Percentiles rank a stretch among this genome's conserved stretches.
phyloP scores from a whole-genome alignment of 1,140 invertebrate species.

The Scylla paramamosain region DNA sequence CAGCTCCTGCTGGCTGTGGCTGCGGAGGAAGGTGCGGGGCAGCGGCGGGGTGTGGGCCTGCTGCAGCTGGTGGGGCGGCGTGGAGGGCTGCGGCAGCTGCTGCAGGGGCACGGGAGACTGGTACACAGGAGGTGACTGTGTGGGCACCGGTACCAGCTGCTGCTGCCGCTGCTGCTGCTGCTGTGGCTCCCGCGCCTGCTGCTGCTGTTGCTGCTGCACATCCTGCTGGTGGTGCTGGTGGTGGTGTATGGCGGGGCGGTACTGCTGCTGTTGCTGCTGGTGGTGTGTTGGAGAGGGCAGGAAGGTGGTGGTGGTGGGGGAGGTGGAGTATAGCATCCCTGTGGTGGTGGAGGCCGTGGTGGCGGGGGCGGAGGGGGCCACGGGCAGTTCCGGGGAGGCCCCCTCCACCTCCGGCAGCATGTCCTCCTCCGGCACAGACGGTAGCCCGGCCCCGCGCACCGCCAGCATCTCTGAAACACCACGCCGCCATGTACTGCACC shows the following conservation, averaged over 20 bases:
- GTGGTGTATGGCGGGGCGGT: slow-evolving; percentile 30
- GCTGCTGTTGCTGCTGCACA: slow-evolving; percentile 7
- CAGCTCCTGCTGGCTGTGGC: slow-evolving; percentile 69
- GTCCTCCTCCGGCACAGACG: slow-evolving; percentile 76
- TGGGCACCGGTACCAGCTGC: slow-evolving; percentile 49
- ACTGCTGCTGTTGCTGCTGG: background rate
- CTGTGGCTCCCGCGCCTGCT: slow-evolving; percentile 23
- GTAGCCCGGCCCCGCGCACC: slow-evolving; percentile 60
- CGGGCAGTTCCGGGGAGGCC: slow-evolving; percentile 65
- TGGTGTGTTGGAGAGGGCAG: slow-evolving; percentile 21
- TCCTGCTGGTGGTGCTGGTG: background rate
- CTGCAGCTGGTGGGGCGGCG: slow-evolving; percentile 42
- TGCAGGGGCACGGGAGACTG: slow-evolving; percentile 71
- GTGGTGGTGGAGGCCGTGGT: slow-evolving; percentile 36
- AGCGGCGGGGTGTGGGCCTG: slow-evolving; percentile 60
- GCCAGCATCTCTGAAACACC: slow-evolving; percentile 76
- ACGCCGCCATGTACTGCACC: background rate
- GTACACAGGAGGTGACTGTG: slow-evolving; percentile 65
- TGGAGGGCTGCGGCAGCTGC: slow-evolving; percentile 42
- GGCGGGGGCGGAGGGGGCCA: slow-evolving; percentile 44
- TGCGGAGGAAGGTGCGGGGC: slow-evolving; percentile 63
- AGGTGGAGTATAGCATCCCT: background rate
- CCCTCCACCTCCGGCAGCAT: slow-evolving; percentile 74
- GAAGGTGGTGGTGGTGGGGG: slow-evolving; percentile 24
- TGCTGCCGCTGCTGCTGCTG: slow-evolving; percentile 57